A percentile compares a stretch with the other conserved stretches of the same genome.
phyloP scores from a whole-genome alignment of 30 jellyfish, hydroid and myxozoan species.

The Aurelia sp. region DNA sequence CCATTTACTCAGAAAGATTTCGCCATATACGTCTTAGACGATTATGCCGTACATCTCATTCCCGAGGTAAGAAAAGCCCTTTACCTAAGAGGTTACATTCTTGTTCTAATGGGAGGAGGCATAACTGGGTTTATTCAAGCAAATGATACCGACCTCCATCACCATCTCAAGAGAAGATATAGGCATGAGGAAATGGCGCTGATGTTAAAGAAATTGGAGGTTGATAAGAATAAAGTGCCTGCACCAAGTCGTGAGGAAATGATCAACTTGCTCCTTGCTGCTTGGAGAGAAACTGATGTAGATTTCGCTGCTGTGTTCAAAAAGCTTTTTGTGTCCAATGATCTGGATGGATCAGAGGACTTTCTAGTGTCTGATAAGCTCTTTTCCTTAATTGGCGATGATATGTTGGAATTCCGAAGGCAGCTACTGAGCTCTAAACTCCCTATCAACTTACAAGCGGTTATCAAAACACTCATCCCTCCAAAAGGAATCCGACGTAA shows the following conservation, averaged over 20 bases:
- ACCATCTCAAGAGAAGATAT: constrained; percentile 30
- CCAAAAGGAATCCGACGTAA: constrained; percentile 55
- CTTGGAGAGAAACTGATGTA: constrained; percentile 22
- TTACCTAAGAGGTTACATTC: constrained; percentile 63
- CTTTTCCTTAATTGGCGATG: constrained; percentile 48
- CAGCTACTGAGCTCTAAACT: constrained; percentile 13
- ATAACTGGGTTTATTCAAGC: constrained; percentile 66
- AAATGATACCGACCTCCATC: constrained; percentile 65
- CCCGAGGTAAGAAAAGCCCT: constrained; percentile 74
- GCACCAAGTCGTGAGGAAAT: constrained; percentile 72
- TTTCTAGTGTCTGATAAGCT: constrained; percentile 54
- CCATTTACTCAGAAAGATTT: constrained; percentile 54
- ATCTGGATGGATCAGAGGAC: too few species aligned
- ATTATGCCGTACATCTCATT: constrained; percentile 72
- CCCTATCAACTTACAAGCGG: constrained; percentile 23
- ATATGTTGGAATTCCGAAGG: constrained; percentile 38
- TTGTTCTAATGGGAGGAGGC: constrained; percentile 84
- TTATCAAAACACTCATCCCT: constrained; percentile 15
- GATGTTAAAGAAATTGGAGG: constrained; percentile 25
- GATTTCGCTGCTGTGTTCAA: constrained; percentile 39
- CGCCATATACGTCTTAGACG: constrained; percentile 66
- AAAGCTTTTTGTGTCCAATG: too few species aligned
- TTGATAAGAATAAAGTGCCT: constrained; percentile 53
- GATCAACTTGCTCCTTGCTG: constrained; percentile 32
- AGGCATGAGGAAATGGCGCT: constrained; percentile 64